Evolutionary conservation across 2,113 vertebrate genomes (phyloP).

Genomic region (Symphodus melops): DNA sequence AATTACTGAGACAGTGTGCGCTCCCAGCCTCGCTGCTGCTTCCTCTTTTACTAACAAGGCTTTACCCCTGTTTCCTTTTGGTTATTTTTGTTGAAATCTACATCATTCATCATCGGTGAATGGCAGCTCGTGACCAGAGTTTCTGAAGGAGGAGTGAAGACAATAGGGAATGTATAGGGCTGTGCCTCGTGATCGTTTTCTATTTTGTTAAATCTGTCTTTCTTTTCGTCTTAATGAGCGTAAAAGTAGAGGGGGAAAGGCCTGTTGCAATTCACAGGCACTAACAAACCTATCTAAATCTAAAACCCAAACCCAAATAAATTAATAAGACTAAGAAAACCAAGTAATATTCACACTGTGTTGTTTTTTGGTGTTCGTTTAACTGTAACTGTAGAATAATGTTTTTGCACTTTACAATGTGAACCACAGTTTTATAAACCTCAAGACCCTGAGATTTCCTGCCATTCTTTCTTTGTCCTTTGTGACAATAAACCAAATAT

Average conservation of each 20-base stretch:
- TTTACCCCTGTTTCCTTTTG: slow-evolving; percentile 70
- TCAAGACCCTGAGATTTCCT: too few relatives aligned
- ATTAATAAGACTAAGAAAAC: not conserved
- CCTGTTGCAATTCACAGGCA: not conserved
- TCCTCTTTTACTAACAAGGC: slow-evolving; percentile 75
- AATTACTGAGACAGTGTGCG: slow-evolving; percentile 75
- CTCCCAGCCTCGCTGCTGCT: slow-evolving; percentile 62
- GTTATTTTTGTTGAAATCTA: slow-evolving; percentile 74
- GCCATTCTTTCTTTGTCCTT: slow-evolving; percentile 1
- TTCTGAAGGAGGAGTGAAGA: slow-evolving; percentile 18
- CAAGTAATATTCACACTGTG: too few relatives aligned
- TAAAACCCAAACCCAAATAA: too few relatives aligned
- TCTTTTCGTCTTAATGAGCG: not conserved
- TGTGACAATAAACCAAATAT: not conserved
- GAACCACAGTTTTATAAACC: too few relatives aligned
- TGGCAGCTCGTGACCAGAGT: slow-evolving; percentile 29
- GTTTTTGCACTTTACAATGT: too few relatives aligned
- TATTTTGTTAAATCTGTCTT: not conserved
- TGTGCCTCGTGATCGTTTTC: not conserved
- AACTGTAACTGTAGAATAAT: too few relatives aligned
- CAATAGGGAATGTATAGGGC: not conserved
- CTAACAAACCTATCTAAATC: too few relatives aligned
- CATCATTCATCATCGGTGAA: slow-evolving; percentile 53
- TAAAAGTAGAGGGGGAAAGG: not conserved
- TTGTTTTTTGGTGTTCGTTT: too few relatives aligned